phyloP scores from a whole-genome alignment of 2,113 vertebrate species.

The Ceyx melanurus region DNA sequence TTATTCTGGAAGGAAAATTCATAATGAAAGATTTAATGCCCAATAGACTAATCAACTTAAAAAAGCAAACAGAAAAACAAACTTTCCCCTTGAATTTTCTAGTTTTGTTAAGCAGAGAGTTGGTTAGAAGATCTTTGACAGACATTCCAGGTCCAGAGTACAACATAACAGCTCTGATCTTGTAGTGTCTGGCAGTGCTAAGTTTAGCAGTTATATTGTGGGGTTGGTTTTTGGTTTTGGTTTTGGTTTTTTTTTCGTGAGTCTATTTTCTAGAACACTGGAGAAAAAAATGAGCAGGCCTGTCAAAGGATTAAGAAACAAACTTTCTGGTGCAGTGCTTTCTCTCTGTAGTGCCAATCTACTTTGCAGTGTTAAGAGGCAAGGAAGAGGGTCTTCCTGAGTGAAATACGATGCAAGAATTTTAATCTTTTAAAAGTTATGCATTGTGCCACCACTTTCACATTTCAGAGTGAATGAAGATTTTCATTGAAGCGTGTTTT shows the following conservation, averaged over 20 bases:
- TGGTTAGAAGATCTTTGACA: slow-evolving; percentile 63
- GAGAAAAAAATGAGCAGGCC: slow-evolving; percentile 1
- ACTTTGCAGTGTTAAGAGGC: not conserved
- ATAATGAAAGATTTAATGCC: slow-evolving; percentile 57
- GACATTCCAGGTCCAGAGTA: slow-evolving; percentile 49
- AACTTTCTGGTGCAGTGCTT: slow-evolving; percentile 26
- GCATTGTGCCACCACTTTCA: slow-evolving; percentile 34
- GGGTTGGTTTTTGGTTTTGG: not conserved
- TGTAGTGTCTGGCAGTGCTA: slow-evolving; percentile 54
- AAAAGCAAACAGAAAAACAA: not conserved
- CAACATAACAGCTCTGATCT: slow-evolving; percentile 61
- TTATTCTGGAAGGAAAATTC: slow-evolving; percentile 49
- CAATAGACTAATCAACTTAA: slow-evolving; percentile 38
- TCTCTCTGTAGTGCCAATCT: not conserved
- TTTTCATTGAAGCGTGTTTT: slow-evolving; percentile 32
- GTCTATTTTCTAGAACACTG: slow-evolving; percentile 23
- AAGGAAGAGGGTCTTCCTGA: not conserved
- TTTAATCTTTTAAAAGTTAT: slow-evolving; percentile 41
- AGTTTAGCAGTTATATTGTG: slow-evolving; percentile 50
- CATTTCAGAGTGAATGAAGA: not conserved
- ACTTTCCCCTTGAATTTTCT: not conserved
- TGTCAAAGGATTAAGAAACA: slow-evolving; percentile 52
- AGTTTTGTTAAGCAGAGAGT: slow-evolving; percentile 19
- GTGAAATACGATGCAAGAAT: not conserved
- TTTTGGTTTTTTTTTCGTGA: not conserved